Evolutionary conservation across 2,797 vertebrate species (phyloP).

Genomic region (Syncerus caffer): DNA sequence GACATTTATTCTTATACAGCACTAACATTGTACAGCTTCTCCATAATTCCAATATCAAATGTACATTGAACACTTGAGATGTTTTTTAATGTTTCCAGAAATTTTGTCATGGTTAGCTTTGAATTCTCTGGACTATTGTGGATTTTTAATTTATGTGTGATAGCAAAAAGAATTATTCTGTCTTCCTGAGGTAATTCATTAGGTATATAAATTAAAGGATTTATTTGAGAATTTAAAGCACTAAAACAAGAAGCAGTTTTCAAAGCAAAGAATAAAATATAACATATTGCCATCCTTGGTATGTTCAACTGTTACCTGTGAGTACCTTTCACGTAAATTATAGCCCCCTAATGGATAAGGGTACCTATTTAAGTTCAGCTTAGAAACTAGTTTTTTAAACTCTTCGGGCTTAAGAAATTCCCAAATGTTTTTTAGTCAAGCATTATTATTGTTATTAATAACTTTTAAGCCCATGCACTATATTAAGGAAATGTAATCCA

Average conservation of each 20-base stretch:
- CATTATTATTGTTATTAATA: neutral
- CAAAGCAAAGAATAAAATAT: slow-evolving; percentile 32
- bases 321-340: neutral
- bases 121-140: neutral
- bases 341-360: neutral
- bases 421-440: neutral
- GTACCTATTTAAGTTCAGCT: neutral
- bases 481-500: slow-evolving; percentile 53
- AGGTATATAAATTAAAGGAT: neutral
- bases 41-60: slow-evolving; percentile 16
- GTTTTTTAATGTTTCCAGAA: slow-evolving; percentile 6
- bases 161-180: neutral
- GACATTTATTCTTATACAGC: neutral
- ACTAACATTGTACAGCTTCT: neutral
- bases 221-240: slow-evolving; percentile 18
- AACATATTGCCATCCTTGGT: neutral
- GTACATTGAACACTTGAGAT: neutral
- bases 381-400: neutral
- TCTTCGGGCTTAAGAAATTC: slow-evolving; percentile 15
- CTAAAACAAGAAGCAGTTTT: neutral
- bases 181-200: slow-evolving; percentile 31
- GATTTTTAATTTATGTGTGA: slow-evolving; percentile 15
- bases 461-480: slow-evolving; percentile 50
- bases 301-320: neutral
- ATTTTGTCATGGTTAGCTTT: slow-evolving; percentile 9